These are phyloP conservation scores for Hylyphantes graminicola DNA, from an alignment of 1,140 invertebrate genomes.

Conservation along the genomic window DNA sequence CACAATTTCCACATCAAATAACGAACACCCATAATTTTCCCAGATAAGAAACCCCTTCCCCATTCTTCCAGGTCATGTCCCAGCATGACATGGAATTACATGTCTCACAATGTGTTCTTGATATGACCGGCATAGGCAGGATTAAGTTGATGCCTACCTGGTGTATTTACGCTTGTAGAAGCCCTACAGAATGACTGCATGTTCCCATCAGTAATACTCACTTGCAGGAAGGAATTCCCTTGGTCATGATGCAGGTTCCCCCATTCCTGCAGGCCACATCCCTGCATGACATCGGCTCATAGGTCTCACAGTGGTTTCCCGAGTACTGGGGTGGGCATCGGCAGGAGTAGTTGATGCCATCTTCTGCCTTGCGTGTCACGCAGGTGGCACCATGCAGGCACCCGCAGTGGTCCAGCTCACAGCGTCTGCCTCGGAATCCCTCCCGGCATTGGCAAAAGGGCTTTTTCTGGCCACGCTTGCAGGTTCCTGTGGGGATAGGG, in stretches of 20 bases:
- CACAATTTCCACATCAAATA: too few relatives aligned
- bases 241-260: slow-evolving; percentile 67
- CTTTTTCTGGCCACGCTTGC: slow-evolving; percentile 57
- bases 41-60: too few relatives aligned
- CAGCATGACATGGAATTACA: too few relatives aligned
- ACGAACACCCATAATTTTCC: too few relatives aligned
- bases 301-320: slow-evolving; percentile 73
- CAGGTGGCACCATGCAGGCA: slow-evolving; percentile 73
- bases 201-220: slow-evolving; percentile 52
- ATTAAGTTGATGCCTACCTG: too few relatives aligned
- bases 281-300: slow-evolving; percentile 43
- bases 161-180: too few relatives aligned
- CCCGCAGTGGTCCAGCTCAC: slow-evolving; percentile 64
- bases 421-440: slow-evolving; percentile 64
- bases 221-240: slow-evolving; percentile 67
- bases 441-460: slow-evolving; percentile 64
- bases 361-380: slow-evolving; percentile 52
- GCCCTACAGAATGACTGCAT: too few relatives aligned
- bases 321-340: slow-evolving; percentile 71
- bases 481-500: slow-evolving; percentile 61
- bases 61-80: too few relatives aligned
- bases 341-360: slow-evolving; percentile 65
- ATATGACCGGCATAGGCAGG: too few relatives aligned
- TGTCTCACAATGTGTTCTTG: too few relatives aligned
- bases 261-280: slow-evolving; percentile 68